Evolutionary conservation across 2,888 invertebrate genomes (phyloP), one percentile per base, ranked within the genome.

Genomic region (Automeris io): DNA sequence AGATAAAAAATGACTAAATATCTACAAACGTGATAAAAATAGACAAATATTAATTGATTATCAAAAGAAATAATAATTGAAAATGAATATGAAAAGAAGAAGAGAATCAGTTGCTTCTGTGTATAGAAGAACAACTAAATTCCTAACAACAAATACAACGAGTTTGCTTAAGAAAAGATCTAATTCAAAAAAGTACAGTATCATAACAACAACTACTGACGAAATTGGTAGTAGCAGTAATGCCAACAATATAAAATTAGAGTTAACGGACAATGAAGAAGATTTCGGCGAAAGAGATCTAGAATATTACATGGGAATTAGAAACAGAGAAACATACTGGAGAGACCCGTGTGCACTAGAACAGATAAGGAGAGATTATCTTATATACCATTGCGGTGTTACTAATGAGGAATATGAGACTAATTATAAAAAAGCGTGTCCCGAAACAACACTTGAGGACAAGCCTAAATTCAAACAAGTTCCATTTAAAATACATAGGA

Each of bases 41-140:
- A 18, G 3, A 2, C 24, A 4, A 25, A 2, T 8, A 12, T 29
- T 31, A 16, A 8, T 5, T n/a, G 3, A 16, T n/a, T 7, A 13
- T n/a, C 9, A 3, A 23, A 16, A 9, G 2, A 23, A 31, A 16
- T 16, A 25, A n/a, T 21, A 16, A 8, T 3, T 33, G 12, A 26
- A 57, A 9, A 67, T 68, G 40, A 66, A 67, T 44, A 68, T 81
- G 54, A 72, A 69, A 56, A 60, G 64, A 9, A 65, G 85, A 45
- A 62, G 77, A 32, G 82, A 83, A 47, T 85, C 85, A 0, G 79
- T 86, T 2, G 79, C 81, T 2, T 72, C 77, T 1, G 83, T 78
- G 1, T 86, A 75, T 33, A 74, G 70, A 37, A 82, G 74, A 55
- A 86, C 86, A n/a, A 81, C 86, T 0, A 85, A 78, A 50, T 86